These are phyloP conservation scores for Sinella curviseta DNA, from an alignment of 1,140 invertebrate species.

Conservation along the genomic window DNA sequence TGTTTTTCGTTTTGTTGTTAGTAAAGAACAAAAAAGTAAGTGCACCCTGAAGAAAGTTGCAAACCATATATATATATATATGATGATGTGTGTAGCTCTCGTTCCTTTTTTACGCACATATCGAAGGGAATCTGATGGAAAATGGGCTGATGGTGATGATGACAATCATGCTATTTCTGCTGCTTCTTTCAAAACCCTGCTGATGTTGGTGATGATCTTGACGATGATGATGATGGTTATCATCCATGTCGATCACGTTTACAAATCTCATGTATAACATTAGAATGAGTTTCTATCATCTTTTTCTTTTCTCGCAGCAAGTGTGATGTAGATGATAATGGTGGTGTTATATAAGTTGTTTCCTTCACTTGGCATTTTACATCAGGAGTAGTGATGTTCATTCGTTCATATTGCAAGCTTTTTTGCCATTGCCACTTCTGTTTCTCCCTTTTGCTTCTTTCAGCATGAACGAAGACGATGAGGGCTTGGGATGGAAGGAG, in stretches of 20 bases:
- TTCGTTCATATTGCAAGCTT: background rate
- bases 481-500: too few species aligned
- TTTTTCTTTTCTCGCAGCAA: constrained; percentile 28
- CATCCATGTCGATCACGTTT: constrained; percentile 46
- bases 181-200: too few species aligned
- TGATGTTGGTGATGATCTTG: too few species aligned
- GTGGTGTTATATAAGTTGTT: background rate
- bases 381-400: too few species aligned
- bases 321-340: background rate
- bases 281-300: constrained; percentile 39
- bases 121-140: background rate
- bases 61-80: background rate
- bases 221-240: constrained; percentile 29
- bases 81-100: background rate
- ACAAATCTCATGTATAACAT: constrained; percentile 48
- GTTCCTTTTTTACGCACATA: background rate
- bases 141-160: background rate
- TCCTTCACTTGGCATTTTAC: background rate
- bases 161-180: too few species aligned
- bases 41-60: too few species aligned
- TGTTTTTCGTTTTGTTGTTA: too few species aligned
- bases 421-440: background rate
- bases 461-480: background rate
- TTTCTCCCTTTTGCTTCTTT: background rate
- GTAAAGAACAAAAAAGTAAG: too few species aligned